Evolutionary conservation across 2,888 invertebrate genomes (phyloP).

Genomic region (Nemurella pictetii): DNA sequence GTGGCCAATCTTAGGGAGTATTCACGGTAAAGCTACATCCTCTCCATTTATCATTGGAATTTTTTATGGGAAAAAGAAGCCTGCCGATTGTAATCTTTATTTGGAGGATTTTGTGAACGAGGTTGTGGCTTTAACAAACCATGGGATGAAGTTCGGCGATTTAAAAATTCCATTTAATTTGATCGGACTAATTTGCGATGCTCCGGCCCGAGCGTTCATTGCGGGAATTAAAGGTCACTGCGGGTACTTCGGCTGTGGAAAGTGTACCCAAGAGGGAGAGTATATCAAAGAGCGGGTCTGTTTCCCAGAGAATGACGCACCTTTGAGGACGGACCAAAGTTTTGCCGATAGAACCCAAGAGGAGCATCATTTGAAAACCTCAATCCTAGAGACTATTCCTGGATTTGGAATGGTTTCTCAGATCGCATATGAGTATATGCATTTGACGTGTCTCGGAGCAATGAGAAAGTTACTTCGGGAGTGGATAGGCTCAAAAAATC

Average conservation of each 20-base stretch:
- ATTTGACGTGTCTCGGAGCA: slow-evolving; percentile 8
- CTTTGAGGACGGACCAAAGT: slow-evolving; percentile 35
- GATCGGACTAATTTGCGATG: slow-evolving; percentile 38
- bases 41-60: slow-evolving; percentile 34
- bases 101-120: slow-evolving; percentile 37
- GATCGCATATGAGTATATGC: slow-evolving; percentile 17
- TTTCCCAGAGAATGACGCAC: slow-evolving; percentile 21
- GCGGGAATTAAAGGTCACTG: slow-evolving; percentile 34
- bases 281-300: slow-evolving; percentile 30
- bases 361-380: slow-evolving; percentile 37
- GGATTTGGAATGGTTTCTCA: slow-evolving; percentile 17
- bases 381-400: slow-evolving; percentile 2
- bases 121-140: slow-evolving; percentile 15
- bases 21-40: not conserved
- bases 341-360: slow-evolving; percentile 31
- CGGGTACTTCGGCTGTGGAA: slow-evolving; percentile 38
- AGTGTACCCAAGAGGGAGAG: slow-evolving; percentile 35
- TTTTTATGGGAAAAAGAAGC: slow-evolving; percentile 40
- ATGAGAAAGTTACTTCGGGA: slow-evolving; percentile 14
- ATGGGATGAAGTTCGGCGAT: slow-evolving; percentile 25
- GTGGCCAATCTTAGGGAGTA: slow-evolving; percentile 41
- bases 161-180: slow-evolving; percentile 25
- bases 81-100: slow-evolving; percentile 36
- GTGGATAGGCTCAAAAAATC: slow-evolving; percentile 17
- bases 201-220: slow-evolving; percentile 40